phyloP scores from a whole-genome alignment of 2,113 vertebrate genomes.

The Psephotus haematonotus region DNA sequence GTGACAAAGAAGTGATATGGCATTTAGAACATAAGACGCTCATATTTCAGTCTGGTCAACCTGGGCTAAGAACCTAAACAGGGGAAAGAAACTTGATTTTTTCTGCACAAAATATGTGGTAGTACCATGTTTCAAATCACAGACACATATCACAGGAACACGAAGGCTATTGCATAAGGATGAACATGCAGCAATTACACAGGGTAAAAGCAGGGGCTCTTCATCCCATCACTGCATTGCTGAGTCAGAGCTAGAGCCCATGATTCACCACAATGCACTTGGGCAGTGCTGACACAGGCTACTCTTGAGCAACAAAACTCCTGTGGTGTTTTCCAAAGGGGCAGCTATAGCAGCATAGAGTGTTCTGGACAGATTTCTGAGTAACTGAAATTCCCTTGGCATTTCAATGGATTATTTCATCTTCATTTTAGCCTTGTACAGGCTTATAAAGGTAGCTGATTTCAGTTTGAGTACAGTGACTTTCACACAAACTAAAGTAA shows the following conservation, averaged over 20 bases:
- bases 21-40: not conserved
- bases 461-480: not conserved
- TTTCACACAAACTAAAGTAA: not conserved
- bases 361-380: not conserved
- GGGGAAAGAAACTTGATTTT: not conserved
- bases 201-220: not conserved
- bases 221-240: not conserved
- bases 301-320: not conserved
- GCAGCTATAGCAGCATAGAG: not conserved
- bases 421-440: not conserved
- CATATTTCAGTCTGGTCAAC: not conserved
- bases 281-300: accelerated
- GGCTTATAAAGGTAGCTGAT: not conserved
- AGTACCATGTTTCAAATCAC: not conserved
- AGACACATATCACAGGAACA: not conserved
- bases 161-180: not conserved
- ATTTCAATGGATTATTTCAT: not conserved
- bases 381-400: not conserved
- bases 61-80: not conserved
- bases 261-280: accelerated
- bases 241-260: not conserved
- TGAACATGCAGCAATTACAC: accelerated
- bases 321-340: not conserved
- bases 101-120: not conserved
- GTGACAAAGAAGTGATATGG: not conserved